Evolutionary conservation across 2,888 invertebrate species (phyloP).

Genomic region (Dolichomitus sp.): DNA sequence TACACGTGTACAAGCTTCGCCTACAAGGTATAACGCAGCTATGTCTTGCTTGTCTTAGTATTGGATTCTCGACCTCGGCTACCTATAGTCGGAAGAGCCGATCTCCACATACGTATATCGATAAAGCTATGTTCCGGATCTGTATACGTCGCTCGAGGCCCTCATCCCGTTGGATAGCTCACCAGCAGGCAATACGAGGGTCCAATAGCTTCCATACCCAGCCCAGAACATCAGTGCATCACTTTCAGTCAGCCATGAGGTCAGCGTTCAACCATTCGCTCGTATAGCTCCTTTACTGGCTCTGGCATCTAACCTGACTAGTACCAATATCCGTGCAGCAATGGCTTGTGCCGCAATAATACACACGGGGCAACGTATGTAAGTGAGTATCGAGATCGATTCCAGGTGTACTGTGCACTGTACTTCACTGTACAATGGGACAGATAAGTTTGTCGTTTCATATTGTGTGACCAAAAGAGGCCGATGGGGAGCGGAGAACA

Average conservation of each 20-base stretch:
- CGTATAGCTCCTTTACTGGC: not conserved
- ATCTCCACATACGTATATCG: conserved; percentile 6
- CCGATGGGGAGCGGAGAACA: not conserved
- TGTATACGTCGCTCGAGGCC: not conserved
- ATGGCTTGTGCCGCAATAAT: not conserved
- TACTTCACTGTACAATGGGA: not conserved
- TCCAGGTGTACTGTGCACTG: conserved; percentile 2
- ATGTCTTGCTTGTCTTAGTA: conserved; percentile 10
- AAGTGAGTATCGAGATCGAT: conserved; percentile 25
- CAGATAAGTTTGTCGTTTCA: conserved; percentile 27
- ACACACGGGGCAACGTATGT: not conserved
- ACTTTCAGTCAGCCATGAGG: conserved; percentile 6
- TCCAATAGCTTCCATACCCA: not conserved
- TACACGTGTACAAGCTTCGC: conserved; percentile 7
- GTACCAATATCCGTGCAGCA: not conserved
- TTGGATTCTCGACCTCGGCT: conserved; percentile 8
- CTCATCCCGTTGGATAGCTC: conserved; percentile 2
- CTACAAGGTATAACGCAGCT: not conserved
- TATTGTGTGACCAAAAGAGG: not conserved
- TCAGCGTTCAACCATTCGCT: conserved; percentile 12
- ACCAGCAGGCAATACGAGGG: not conserved
- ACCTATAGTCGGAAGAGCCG: not conserved
- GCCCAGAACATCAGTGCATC: conserved; percentile 3
- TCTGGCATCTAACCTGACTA: not conserved
- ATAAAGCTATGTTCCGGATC: conserved; percentile 1